Evolutionary conservation across 2,113 vertebrate species (phyloP).

Genomic region (Marcusenius ussheri): DNA sequence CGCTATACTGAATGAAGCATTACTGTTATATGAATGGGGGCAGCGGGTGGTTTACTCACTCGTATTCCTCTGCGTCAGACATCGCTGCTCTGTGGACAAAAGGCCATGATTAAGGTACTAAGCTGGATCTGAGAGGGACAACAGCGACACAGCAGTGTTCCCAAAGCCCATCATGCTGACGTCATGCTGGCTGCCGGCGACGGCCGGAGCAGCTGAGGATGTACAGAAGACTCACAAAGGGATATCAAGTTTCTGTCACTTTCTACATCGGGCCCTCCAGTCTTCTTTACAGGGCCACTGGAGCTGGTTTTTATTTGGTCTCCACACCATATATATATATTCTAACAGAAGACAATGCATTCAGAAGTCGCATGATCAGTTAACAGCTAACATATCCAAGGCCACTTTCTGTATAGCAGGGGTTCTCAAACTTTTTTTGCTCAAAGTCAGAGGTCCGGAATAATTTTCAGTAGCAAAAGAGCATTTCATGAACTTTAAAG

Average conservation of each 20-base stretch:
- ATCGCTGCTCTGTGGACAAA: slow-evolving; percentile 46
- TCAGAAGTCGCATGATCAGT: neutral
- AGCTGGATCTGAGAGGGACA: neutral
- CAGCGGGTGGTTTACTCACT: slow-evolving; percentile 51
- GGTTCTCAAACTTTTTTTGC: neutral
- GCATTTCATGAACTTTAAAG: neutral
- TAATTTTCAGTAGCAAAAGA: neutral
- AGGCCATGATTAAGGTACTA: neutral
- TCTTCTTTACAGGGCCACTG: neutral
- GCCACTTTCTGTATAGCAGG: neutral
- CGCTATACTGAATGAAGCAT: neutral
- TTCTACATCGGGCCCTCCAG: slow-evolving; percentile 9
- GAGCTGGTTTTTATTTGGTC: slow-evolving; percentile 19
- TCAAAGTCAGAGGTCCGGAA: neutral
- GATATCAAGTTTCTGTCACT: slow-evolving; percentile 42
- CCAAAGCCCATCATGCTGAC: slow-evolving; percentile 31
- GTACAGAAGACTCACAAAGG: slow-evolving; percentile 21
- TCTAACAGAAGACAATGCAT: neutral
- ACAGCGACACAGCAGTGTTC: neutral
- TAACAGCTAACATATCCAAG: neutral
- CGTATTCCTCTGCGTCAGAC: slow-evolving; percentile 65
- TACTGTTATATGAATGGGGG: neutral
- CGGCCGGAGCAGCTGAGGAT: slow-evolving; percentile 56
- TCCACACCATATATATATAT: neutral
- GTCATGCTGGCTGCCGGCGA: neutral